A percentile compares a stretch with the other conserved stretches of the same genome.
phyloP scores from a whole-genome alignment of 1,140 invertebrate genomes.

The Procambarus clarkii region DNA sequence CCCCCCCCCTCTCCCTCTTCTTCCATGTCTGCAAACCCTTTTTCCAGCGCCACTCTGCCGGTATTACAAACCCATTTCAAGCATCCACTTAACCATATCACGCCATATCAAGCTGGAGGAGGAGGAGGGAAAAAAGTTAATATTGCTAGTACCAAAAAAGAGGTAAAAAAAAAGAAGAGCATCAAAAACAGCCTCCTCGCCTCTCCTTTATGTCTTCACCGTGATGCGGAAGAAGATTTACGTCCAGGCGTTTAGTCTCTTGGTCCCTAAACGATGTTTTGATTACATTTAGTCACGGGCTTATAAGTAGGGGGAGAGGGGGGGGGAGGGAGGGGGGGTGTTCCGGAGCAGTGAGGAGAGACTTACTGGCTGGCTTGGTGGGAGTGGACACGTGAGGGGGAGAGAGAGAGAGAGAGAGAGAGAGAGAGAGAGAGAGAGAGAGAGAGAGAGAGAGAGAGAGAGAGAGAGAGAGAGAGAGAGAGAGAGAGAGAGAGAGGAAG shows the following conservation, averaged over 20 bases:
- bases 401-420: background rate
- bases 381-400: no score
- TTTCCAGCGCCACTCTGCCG: no score
- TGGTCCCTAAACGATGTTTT: constrained; percentile 1
- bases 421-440: constrained; percentile 1
- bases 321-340: background rate
- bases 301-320: background rate
- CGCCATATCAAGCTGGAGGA: background rate
- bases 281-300: background rate
- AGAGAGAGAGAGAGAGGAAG: no score
- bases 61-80: background rate
- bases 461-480: background rate
- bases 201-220: background rate
- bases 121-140: background rate
- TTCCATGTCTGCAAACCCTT: no score
- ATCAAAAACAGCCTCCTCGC: background rate
- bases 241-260: background rate
- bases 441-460: background rate
- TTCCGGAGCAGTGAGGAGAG: background rate
- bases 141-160: background rate
- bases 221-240: background rate
- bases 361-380: background rate
- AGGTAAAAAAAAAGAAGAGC: background rate
- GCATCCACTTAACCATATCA: background rate
- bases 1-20: no score